These are phyloP conservation scores for Sardinella longiceps DNA, from an alignment of 2,797 vertebrate species.

Conservation along the genomic window DNA sequence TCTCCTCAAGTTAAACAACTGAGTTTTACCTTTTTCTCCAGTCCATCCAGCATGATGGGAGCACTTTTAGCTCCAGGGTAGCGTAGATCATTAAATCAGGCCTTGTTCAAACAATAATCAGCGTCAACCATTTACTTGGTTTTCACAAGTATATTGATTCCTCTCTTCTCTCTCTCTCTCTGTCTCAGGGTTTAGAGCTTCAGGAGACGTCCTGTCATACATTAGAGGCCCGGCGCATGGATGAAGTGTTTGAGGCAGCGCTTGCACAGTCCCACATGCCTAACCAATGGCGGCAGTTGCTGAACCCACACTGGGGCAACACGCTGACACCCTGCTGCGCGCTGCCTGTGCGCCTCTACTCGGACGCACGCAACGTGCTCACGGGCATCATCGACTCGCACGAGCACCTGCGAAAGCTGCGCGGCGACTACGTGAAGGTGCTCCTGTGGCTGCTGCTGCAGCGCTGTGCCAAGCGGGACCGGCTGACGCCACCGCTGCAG, in stretches of 20 bases:
- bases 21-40: too few relatives aligned
- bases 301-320: constrained; percentile 91
- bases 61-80: too few relatives aligned
- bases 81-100: too few relatives aligned
- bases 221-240: constrained; percentile 91
- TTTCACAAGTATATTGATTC: background rate
- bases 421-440: constrained; percentile 90
- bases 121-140: too few relatives aligned
- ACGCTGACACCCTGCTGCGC: constrained; percentile 87
- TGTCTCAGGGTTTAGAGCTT: constrained; percentile 89
- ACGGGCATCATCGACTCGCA: constrained; percentile 96
- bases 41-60: too few relatives aligned
- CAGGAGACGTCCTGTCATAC: constrained; percentile 98
- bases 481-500: constrained; percentile 66
- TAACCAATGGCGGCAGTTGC: constrained; percentile 70
- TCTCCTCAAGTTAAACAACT: too few relatives aligned
- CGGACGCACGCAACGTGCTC: constrained; percentile 89
- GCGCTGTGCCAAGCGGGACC: constrained; percentile 79
- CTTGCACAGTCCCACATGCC: constrained; percentile 83
- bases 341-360: constrained; percentile 88
- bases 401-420: constrained; percentile 90
- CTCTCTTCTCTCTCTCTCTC: constrained; percentile 45
- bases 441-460: constrained; percentile 91
- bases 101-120: too few relatives aligned
- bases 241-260: constrained; percentile 92